Percentiles rank a stretch among this genome's conserved stretches.
phyloP scores from a whole-genome alignment of 2,797 vertebrate genomes.

The Protonibea diacanthus region DNA sequence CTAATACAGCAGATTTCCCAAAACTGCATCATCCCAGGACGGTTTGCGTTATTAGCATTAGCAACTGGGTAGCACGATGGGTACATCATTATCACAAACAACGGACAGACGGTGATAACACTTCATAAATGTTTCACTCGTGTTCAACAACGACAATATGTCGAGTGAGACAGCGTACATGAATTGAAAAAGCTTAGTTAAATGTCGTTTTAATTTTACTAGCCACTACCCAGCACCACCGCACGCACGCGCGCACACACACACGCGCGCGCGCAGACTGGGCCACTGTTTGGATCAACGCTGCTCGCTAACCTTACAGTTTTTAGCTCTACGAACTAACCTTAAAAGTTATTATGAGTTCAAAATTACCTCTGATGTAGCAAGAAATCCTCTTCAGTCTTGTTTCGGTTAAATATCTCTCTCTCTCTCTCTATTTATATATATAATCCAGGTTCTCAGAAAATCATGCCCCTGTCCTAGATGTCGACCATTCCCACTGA shows the following conservation, averaged over 20 bases:
- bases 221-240: background rate
- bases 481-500: conserved; percentile 42
- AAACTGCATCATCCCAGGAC: conserved; percentile 31
- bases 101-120: background rate
- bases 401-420: background rate
- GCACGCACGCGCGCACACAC: conserved; percentile 7
- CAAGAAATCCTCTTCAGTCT: background rate
- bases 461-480: background rate
- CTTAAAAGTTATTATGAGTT: background rate
- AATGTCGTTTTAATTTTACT: conserved; percentile 1
- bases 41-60: conserved; percentile 62
- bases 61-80: conserved; percentile 31
- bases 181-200: background rate
- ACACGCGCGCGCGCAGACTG: background rate
- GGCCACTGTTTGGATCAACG: conserved; percentile 63
- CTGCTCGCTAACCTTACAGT: conserved; percentile 35
- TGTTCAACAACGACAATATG: background rate
- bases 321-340: conserved; percentile 3
- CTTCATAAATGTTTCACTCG: background rate
- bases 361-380: conserved; percentile 60
- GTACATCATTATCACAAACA: background rate
- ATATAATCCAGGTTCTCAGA: background rate
- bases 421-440: too few species aligned
- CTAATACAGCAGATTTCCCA: background rate
- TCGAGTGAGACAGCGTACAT: background rate